Evolutionary conservation across 2,797 vertebrate genomes (phyloP).

Genomic region (Acipenser ruthenus): DNA sequence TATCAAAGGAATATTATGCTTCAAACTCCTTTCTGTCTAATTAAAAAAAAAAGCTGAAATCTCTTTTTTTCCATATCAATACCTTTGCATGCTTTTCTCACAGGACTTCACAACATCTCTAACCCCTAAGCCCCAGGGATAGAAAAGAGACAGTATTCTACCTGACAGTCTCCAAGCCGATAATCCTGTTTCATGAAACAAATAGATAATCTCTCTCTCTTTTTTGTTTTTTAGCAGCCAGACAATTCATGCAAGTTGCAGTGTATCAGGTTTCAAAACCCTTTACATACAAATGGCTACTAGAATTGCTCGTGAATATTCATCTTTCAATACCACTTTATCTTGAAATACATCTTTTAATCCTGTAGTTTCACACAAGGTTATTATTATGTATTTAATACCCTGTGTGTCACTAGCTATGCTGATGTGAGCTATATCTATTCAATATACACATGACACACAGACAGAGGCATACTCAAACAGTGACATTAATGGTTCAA

Average conservation of each 20-base stretch:
- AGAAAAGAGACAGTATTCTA: constrained; percentile 43
- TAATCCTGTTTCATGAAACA: constrained; percentile 41
- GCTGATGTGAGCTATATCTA: no score
- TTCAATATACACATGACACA: no score
- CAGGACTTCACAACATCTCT: constrained; percentile 32
- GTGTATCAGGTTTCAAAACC: neutral
- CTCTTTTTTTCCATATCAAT: constrained; percentile 52
- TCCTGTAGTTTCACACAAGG: no score
- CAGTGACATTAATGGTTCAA: neutral
- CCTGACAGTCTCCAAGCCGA: constrained; percentile 49
- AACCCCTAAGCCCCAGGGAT: constrained; percentile 43
- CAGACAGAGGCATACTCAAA: neutral
- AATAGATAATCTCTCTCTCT: neutral
- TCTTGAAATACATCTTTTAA: neutral
- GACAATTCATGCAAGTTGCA: neutral
- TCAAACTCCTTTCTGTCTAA: neutral
- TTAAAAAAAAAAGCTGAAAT: constrained; percentile 35
- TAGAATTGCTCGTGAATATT: neutral
- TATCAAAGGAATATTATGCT: neutral
- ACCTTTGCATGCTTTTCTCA: constrained; percentile 12
- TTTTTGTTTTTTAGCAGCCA: neutral
- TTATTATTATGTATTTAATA: neutral
- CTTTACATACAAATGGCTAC: neutral
- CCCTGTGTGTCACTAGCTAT: no score
- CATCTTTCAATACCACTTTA: neutral